These are phyloP conservation scores for Caenorhabditis parvicauda DNA, from an alignment of 2,888 invertebrate species.

Conservation along the genomic window DNA sequence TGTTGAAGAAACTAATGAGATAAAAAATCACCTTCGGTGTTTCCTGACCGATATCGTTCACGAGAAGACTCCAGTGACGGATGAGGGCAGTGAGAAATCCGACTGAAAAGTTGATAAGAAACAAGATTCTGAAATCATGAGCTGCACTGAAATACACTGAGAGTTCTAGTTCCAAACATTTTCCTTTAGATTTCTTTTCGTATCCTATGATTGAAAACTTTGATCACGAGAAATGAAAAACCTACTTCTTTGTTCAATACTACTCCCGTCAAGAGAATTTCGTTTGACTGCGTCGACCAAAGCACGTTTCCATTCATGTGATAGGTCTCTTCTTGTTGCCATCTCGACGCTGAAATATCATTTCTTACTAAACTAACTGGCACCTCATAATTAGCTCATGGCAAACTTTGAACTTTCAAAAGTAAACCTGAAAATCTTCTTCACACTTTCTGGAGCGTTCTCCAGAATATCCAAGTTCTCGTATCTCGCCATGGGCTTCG, in stretches of 20 bases:
- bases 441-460: conserved; percentile 53
- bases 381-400: neutral
- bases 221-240: neutral
- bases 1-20: neutral
- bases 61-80: conserved; percentile 57
- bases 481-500: conserved; percentile 42
- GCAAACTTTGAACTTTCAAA: neutral
- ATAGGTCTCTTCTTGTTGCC: conserved; percentile 49
- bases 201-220: neutral
- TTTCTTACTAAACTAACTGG: neutral
- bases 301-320: conserved; percentile 52
- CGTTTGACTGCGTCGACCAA: conserved; percentile 48
- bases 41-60: conserved; percentile 47
- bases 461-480: conserved; percentile 47
- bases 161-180: neutral
- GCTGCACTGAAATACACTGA: too few relatives aligned
- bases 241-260: conserved; percentile 52
- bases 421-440: conserved; percentile 49
- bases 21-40: conserved; percentile 33
- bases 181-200: neutral
- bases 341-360: conserved; percentile 50
- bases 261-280: conserved; percentile 48
- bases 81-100: conserved; percentile 58
- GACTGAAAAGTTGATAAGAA: conserved; percentile 39
- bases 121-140: neutral